Evolutionary conservation across 2,113 vertebrate genomes (phyloP), one percentile per base, ranked within the genome.

Genomic region (Ardeotis arabs): DNA sequence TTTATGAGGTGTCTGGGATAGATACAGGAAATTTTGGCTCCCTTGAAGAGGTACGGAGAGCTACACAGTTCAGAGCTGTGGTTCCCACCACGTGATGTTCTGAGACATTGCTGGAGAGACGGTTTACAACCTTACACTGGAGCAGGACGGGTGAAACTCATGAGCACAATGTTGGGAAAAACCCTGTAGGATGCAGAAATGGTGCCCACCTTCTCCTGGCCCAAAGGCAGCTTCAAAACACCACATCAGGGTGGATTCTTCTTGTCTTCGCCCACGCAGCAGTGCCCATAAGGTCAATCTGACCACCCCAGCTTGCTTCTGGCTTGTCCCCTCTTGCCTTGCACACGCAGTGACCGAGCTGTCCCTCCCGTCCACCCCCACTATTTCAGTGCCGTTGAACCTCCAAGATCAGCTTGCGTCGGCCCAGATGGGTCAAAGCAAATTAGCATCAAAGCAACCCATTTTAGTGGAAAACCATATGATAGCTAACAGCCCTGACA

Each of bases 371-470:
- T 15, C 63, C 7, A 21, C 29, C 25, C 4, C 14, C 25, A 8
- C 24, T 70, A 9, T 4, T 70, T 50, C 1, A 0, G 63, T 1
- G 4, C 78, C 1, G 7, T 18, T 63, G 74, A 91, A 22, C 41
- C 22, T 68, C 56, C 62, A n/a, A 37, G 75, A 64, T 31, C 20
- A 31, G 70, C 68, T 3, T 14, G 22, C 2, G 1, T 4, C 1
- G 4, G 66, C 89, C 78, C 89, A 79, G 74, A 85, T 70, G 83
- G 94, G 69, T 92, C 91, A 92, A 15, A 85, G 33, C 22, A 33
- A 37, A 88, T 95, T 23, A 96, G 11, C 47, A n/a, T 82, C 94
- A 91, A 58, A 49, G 16, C 45, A 35, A 41, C 17, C 4, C 25
- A 7, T 56, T 68, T 22, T 9, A 18, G 76, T 18, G 77, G 86